Percentiles rank a stretch among this genome's conserved stretches.
These are phyloP conservation scores for Phocides pigmalion DNA, from an alignment of 1,140 invertebrate genomes.

Conservation along the genomic window DNA sequence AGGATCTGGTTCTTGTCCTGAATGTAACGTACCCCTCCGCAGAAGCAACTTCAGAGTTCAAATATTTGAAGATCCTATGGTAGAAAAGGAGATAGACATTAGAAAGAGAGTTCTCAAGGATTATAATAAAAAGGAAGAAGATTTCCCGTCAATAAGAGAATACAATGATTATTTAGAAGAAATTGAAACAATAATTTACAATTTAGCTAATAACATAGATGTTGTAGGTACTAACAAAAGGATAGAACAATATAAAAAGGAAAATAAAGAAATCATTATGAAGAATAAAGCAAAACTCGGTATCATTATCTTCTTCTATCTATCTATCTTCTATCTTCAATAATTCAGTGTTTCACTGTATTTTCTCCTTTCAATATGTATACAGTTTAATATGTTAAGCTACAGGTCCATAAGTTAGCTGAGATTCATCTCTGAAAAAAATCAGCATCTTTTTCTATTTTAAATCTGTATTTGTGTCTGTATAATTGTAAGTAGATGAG, in stretches of 20 bases:
- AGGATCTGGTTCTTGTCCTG: slow-evolving; percentile 88
- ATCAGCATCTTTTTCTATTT: too few relatives aligned
- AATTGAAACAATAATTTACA: slow-evolving; percentile 95
- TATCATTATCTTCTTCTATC: too few relatives aligned
- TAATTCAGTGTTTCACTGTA: too few relatives aligned
- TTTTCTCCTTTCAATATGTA: too few relatives aligned
- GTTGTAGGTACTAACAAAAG: slow-evolving; percentile 94
- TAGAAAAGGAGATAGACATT: slow-evolving; percentile 99
- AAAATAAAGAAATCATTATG: slow-evolving; percentile 95
- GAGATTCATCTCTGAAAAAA: too few relatives aligned
- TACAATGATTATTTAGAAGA: slow-evolving; percentile 98
- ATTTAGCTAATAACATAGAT: slow-evolving; percentile 96
- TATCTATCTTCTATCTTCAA: too few relatives aligned
- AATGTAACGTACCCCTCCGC: slow-evolving; percentile 88
- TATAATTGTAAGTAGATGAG: too few relatives aligned
- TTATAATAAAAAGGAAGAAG: slow-evolving; percentile 96
- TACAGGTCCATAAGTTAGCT: too few relatives aligned
- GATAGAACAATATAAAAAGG: slow-evolving; percentile 97
- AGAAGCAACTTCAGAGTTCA: slow-evolving; percentile 96
- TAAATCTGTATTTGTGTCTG: too few relatives aligned
- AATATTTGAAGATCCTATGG: slow-evolving; percentile 97
- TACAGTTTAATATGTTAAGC: too few relatives aligned
- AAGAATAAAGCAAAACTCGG: slow-evolving; percentile 92
- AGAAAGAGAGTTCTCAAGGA: slow-evolving; percentile 94
- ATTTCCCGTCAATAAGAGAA: slow-evolving; percentile 91